Percentiles rank a stretch among this genome's conserved stretches.
phyloP scores from a whole-genome alignment of 2,797 vertebrate genomes.

The Limosa lapponica region DNA sequence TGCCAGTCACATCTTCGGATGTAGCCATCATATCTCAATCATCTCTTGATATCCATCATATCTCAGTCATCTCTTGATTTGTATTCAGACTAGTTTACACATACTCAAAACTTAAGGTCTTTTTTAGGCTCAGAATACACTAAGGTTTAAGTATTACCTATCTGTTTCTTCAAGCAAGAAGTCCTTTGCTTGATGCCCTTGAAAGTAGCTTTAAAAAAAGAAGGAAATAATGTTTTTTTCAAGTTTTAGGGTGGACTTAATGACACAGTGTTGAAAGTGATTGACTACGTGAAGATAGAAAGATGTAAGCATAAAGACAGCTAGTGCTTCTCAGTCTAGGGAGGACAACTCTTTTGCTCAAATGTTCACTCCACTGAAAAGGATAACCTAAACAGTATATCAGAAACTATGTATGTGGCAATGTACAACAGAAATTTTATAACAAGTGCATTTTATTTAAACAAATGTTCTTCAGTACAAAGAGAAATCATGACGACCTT shows the following conservation, averaged over 20 bases:
- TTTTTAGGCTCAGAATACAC: not conserved
- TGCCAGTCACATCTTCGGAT: not conserved
- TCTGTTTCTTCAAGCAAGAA: not conserved
- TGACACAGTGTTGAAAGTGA: not conserved
- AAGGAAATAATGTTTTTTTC: not conserved
- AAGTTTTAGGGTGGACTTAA: not conserved
- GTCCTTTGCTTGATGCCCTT: not conserved
- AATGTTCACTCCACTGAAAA: not conserved
- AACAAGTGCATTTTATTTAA: slow-evolving; percentile 41
- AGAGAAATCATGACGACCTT: slow-evolving; percentile 64
- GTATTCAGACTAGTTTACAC: not conserved
- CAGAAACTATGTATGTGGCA: slow-evolving; percentile 6
- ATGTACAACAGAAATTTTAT: not conserved
- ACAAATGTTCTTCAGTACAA: slow-evolving; percentile 29
- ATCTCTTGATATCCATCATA: not conserved
- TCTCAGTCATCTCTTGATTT: not conserved
- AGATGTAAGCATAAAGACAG: not conserved
- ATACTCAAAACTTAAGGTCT: not conserved
- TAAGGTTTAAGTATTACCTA: not conserved
- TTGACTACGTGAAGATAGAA: not conserved
- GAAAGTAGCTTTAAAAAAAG: not conserved
- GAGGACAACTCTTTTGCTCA: not conserved
- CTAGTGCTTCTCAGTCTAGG: not conserved
- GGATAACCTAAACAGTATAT: not conserved
- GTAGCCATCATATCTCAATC: no score